These are phyloP conservation scores for Colinus virginianus DNA, from an alignment of 2,113 vertebrate genomes.

Conservation along the genomic window DNA sequence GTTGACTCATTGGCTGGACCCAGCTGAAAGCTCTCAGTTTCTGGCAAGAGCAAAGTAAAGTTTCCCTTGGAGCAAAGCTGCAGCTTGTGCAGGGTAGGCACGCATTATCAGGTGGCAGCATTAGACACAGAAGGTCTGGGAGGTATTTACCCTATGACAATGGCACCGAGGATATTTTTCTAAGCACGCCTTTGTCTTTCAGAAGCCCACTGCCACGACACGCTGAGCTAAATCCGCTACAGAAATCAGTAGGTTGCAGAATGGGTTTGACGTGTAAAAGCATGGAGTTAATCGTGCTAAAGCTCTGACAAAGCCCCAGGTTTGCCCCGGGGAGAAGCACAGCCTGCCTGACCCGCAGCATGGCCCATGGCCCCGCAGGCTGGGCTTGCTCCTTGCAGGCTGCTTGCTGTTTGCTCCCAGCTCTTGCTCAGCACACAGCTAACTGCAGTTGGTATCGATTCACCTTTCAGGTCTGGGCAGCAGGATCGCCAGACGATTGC, in stretches of 20 bases:
- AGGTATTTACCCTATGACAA: background rate
- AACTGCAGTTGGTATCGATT: constrained; percentile 43
- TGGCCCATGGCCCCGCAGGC: background rate
- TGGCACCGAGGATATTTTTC: background rate
- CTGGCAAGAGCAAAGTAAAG: background rate
- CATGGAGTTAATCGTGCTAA: background rate
- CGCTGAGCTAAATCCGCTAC: background rate
- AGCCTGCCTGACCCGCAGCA: background rate
- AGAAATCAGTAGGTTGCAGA: background rate
- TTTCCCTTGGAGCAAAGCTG: background rate
- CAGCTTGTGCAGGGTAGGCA: background rate
- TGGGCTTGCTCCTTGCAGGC: background rate
- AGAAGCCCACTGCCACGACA: background rate
- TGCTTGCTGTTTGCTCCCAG: constrained; percentile 20
- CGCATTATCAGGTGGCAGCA: background rate
- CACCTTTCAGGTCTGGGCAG: background rate
- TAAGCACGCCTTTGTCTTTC: background rate
- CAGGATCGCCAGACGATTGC: background rate
- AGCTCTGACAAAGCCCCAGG: background rate
- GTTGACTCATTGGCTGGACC: background rate
- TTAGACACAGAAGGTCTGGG: background rate
- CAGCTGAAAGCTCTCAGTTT: background rate
- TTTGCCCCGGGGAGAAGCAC: background rate
- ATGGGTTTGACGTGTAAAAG: background rate
- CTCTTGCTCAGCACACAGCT: background rate